A percentile compares a stretch with the other conserved stretches of the same genome.
Conservation (phyloP, 1,140 invertebrate species). For the Schlechtendalia chinensis region DNA sequence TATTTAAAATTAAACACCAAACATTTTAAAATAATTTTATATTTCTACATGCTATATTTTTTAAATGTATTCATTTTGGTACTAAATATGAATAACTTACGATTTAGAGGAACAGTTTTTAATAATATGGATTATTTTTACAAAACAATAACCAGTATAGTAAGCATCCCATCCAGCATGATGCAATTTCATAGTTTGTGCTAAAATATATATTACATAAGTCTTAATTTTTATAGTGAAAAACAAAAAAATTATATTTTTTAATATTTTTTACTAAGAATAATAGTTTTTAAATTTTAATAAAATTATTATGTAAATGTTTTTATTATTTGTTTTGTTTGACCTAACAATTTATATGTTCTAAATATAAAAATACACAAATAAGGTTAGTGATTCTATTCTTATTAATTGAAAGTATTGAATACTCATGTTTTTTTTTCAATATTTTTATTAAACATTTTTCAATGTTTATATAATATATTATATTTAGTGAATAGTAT, state of each 20-base stretch:
- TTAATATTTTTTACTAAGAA: background rate
- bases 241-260: background rate
- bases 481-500: too few relatives aligned
- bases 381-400: too few relatives aligned
- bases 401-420: too few relatives aligned
- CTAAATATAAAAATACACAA: too few relatives aligned
- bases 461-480: too few relatives aligned
- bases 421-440: too few relatives aligned
- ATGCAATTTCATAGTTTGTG: conserved; percentile 6
- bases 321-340: too few relatives aligned
- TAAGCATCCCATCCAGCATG: conserved; percentile 46
- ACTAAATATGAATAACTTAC: background rate
- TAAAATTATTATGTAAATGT: too few relatives aligned
- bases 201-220: background rate
- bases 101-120: conserved; percentile 1
- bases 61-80: background rate
- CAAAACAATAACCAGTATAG: conserved; percentile 43
- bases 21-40: background rate
- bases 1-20: background rate
- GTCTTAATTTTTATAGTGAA: background rate
- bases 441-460: too few relatives aligned
- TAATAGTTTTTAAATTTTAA: too few relatives aligned
- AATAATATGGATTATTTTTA: conserved; percentile 33
- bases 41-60: background rate
- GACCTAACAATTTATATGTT: too few relatives aligned